These are phyloP conservation scores for Agrochola macilenta DNA, from an alignment of 2,888 invertebrate species.

Conservation along the genomic window DNA sequence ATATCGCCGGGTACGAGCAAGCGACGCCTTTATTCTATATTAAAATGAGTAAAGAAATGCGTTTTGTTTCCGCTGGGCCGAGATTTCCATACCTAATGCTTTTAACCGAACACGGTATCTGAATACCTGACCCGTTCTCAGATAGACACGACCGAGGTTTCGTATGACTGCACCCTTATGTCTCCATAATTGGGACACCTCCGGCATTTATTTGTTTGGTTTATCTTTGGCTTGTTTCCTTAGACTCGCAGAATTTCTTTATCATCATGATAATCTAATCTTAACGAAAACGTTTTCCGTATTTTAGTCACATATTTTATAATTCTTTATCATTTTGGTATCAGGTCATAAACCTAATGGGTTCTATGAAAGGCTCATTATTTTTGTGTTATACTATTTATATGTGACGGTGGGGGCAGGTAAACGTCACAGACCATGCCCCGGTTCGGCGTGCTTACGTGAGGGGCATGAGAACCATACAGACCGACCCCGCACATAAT, in stretches of 20 bases:
- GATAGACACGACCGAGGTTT: slow-evolving; percentile 37
- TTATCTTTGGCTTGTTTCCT: slow-evolving; percentile 48
- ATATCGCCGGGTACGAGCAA: slow-evolving; percentile 79
- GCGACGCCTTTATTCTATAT: slow-evolving; percentile 83
- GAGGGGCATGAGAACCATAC: slow-evolving; percentile 87
- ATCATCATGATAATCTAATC: slow-evolving; percentile 64
- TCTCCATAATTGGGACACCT: slow-evolving; percentile 56
- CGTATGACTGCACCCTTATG: slow-evolving; percentile 44
- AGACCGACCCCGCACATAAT: slow-evolving; percentile 87
- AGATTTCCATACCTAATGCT: slow-evolving; percentile 85
- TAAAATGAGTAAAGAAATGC: slow-evolving; percentile 87
- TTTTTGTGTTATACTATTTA: slow-evolving; percentile 86
- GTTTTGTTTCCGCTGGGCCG: slow-evolving; percentile 86
- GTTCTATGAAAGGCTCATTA: slow-evolving; percentile 86
- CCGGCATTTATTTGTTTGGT: slow-evolving; percentile 56
- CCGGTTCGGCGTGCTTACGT: slow-evolving; percentile 78
- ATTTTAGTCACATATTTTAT: slow-evolving; percentile 66
- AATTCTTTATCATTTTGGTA: slow-evolving; percentile 71
- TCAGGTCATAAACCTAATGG: slow-evolving; percentile 80
- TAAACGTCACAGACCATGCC: slow-evolving; percentile 79
- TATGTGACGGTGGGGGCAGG: slow-evolving; percentile 82
- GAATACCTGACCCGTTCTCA: slow-evolving; percentile 77
- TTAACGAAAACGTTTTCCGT: slow-evolving; percentile 52
- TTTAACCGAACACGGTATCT: slow-evolving; percentile 69
- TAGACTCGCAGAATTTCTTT: slow-evolving; percentile 48